Percentiles rank a stretch among this genome's conserved stretches.
phyloP scores from a whole-genome alignment of 2,797 vertebrate species.

The Apogon talboti region DNA sequence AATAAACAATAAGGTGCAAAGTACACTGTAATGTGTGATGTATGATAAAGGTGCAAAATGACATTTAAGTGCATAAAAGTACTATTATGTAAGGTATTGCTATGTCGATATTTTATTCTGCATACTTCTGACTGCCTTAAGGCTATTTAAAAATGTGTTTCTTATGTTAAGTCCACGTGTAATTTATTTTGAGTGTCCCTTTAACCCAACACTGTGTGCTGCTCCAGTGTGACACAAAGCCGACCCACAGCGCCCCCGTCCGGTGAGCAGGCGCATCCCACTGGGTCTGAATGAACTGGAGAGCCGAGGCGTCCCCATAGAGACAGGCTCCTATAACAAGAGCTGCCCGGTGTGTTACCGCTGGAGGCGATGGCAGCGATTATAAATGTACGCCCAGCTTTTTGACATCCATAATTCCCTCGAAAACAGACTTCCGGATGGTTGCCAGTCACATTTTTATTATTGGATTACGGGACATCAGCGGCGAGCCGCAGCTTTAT shows the following conservation, averaged over 20 bases:
- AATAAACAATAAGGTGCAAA: no score
- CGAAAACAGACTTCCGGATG: slow-evolving; percentile 40
- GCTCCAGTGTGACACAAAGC: no score
- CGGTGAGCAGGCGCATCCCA: slow-evolving; percentile 22
- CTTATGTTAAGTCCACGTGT: no score
- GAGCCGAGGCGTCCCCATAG: slow-evolving; percentile 76
- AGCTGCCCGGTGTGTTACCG: slow-evolving; percentile 19
- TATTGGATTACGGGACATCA: slow-evolving; percentile 70
- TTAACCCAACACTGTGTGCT: no score
- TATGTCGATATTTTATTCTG: no score
- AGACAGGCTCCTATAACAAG: slow-evolving; percentile 76
- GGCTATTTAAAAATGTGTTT: no score
- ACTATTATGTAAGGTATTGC: no score
- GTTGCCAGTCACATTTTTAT: slow-evolving; percentile 49
- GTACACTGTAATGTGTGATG: no score
- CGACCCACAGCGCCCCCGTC: slow-evolving; percentile 41
- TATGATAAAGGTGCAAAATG: no score
- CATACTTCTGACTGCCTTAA: no score
- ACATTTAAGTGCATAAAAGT: no score
- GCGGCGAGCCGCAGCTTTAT: slow-evolving; percentile 65
- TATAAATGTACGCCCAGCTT: slow-evolving; percentile 10
- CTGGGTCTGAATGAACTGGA: neutral
- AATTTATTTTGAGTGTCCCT: no score
- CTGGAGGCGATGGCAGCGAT: slow-evolving; percentile 39
- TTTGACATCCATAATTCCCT: slow-evolving; percentile 32